Evolutionary conservation across 2,888 invertebrate species (phyloP), one percentile per base, ranked within the genome.

Genomic region (Nomada hirtipes): DNA sequence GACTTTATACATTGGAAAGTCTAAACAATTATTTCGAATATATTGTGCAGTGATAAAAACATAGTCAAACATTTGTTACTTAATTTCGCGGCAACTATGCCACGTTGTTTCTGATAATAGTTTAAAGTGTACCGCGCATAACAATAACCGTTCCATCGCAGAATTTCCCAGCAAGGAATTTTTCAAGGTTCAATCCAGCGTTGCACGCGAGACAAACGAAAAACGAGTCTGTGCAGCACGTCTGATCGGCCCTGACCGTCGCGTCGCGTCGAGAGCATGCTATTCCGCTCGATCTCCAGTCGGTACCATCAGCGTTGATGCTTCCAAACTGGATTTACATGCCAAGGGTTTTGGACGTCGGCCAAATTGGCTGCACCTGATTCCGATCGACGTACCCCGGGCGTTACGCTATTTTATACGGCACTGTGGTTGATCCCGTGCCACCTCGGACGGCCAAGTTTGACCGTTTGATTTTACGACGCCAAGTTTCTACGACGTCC

Each of bases 281-380:
- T 77, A 78, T 78, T 79, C 72, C 75, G 83, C 79, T 83, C 82
- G 85, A 86, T 85, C 84, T 83, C 73, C 78, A 79, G 68, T 65
- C 79, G 84, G 79, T 80, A 80, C 83, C 83, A 82, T 75, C 88
- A 72, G 76, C 82, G 76, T 78, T 84, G 83, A 88, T 87, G 84
- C 85, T 74, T 72, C 84, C 80, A 87, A 88, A 88, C 88, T 87
- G 85, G 76, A 88, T 88, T 88, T 92, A 91, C 92, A 91, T 91
- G 88, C 83, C 84, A 86, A 84, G 87, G 89, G 83, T 89, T 87
- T 90, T 92, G 91, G 91, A 85, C 79, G 75, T 13, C 74, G 67
- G 91, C 91, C 91, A 92, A 92, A 91, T 92, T 92, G 91, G 91
- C 89, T 90, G 90, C 90, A 90, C 89, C 92, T 91, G 92, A 91